phyloP scores from a whole-genome alignment of 2,888 invertebrate species.

The Rutpela maculata region DNA sequence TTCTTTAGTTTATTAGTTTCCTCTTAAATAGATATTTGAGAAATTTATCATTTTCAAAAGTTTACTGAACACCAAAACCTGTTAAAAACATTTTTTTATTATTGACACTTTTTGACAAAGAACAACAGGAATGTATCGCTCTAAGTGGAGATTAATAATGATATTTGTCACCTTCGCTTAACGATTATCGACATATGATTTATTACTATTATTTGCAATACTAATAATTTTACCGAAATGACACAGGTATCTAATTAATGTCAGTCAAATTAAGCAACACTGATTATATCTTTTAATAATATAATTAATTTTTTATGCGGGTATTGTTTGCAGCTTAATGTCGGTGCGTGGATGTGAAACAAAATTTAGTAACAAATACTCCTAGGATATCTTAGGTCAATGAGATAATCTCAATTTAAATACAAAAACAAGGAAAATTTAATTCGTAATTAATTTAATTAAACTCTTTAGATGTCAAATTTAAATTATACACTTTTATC shows the following conservation, averaged over 20 bases:
- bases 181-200: background rate
- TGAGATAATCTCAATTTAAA: conserved; percentile 15
- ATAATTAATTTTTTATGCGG: conserved; percentile 15
- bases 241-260: conserved; percentile 12
- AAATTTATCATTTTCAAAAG: no score
- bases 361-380: conserved; percentile 4
- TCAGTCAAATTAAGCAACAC: background rate
- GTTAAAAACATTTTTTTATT: no score
- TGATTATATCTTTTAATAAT: conserved; percentile 15
- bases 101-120: no score
- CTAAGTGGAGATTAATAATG: no score
- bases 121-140: no score
- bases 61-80: no score
- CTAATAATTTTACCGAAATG: conserved; percentile 14
- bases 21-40: no score
- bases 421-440: conserved; percentile 12
- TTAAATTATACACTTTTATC: background rate
- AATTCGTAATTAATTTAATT: conserved; percentile 27
- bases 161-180: background rate
- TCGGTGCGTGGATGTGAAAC: conserved; percentile 9
- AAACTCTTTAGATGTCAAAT: conserved; percentile 14
- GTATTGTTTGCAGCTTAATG: conserved; percentile 18
- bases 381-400: conserved; percentile 4
- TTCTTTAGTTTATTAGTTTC: no score
- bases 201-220: background rate